A percentile compares a stretch with the other conserved stretches of the same genome.
These are phyloP conservation scores for Lagorchestes hirsutus DNA, from an alignment of 2,797 vertebrate species.

Conservation along the genomic window DNA sequence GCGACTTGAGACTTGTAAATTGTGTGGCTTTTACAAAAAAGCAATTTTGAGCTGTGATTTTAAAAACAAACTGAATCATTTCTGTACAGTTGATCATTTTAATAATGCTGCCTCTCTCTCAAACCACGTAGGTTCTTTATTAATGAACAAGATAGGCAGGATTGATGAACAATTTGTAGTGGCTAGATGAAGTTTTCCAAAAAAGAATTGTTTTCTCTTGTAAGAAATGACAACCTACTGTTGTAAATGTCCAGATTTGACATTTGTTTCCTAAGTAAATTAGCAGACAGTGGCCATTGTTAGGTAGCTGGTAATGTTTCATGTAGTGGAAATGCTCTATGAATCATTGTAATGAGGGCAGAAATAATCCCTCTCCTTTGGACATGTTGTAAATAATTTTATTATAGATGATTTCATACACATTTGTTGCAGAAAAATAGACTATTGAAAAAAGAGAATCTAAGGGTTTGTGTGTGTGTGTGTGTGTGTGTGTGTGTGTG, in stretches of 20 bases:
- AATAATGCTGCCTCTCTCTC: conserved; percentile 84
- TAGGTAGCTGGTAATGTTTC: conserved; percentile 86
- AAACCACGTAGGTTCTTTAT: conserved; percentile 79
- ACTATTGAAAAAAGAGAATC: conserved; percentile 88
- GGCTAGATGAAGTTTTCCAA: conserved; percentile 80
- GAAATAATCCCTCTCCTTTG: conserved; percentile 83
- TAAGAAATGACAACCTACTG: conserved; percentile 77
- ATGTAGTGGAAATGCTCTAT: conserved; percentile 90
- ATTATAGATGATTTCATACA: conserved; percentile 88
- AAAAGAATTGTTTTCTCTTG: conserved; percentile 76
- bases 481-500: no score
- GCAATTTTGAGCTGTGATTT: conserved; percentile 88
- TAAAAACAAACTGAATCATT: conserved; percentile 84
- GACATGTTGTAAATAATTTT: conserved; percentile 90
- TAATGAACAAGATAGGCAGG: conserved; percentile 80
- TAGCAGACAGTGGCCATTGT: conserved; percentile 88
- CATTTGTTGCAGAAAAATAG: conserved; percentile 90
- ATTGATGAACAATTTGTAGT: conserved; percentile 81
- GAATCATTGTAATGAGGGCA: conserved; percentile 87
- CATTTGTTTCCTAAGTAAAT: conserved; percentile 84
- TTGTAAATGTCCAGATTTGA: conserved; percentile 87
- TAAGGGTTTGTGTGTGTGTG: conserved; percentile 82
- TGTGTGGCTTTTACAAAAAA: conserved; percentile 91
- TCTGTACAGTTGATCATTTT: conserved; percentile 95
- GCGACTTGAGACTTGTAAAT: conserved; percentile 94